A percentile compares a stretch with the other conserved stretches of the same genome.
Conservation (phyloP, 2,888 invertebrate species). For the Brachyptera risi region DNA sequence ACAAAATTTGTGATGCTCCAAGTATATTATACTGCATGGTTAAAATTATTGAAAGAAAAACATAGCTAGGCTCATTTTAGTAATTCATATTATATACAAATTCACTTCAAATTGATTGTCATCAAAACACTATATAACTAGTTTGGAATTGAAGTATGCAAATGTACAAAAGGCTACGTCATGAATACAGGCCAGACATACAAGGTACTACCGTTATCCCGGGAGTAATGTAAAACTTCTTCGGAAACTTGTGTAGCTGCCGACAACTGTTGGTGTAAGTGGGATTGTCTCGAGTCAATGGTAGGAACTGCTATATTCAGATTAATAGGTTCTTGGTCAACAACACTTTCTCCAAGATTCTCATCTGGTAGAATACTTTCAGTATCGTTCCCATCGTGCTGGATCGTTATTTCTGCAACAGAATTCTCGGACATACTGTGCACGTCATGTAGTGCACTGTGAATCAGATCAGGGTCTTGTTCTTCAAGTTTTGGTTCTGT, state of each 20-base stretch:
- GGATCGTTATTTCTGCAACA: slow-evolving; percentile 30
- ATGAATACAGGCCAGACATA: slow-evolving; percentile 45
- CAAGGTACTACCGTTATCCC: slow-evolving; percentile 47
- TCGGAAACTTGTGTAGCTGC: slow-evolving; percentile 36
- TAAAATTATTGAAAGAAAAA: too few species aligned
- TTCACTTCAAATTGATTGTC: too few species aligned
- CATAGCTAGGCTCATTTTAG: too few species aligned
- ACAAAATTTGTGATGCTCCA: too few species aligned
- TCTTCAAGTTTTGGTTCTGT: slow-evolving; percentile 8
- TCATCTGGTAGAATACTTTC: slow-evolving; percentile 35
- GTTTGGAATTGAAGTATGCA: too few species aligned
- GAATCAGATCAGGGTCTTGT: not conserved
- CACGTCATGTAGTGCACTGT: not conserved
- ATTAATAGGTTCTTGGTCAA: slow-evolving; percentile 35
- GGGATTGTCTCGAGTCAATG: slow-evolving; percentile 22
- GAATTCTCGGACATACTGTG: slow-evolving; percentile 24
- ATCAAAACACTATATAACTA: too few species aligned
- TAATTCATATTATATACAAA: too few species aligned
- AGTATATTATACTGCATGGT: too few species aligned
- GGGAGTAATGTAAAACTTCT: slow-evolving; percentile 33
- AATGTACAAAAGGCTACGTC: slow-evolving; percentile 32
- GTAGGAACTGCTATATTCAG: slow-evolving; percentile 34
- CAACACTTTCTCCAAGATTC: slow-evolving; percentile 29
- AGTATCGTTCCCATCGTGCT: slow-evolving; percentile 19
- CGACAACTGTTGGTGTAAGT: slow-evolving; percentile 31